phyloP scores from a whole-genome alignment of 2,113 vertebrate species.

The Cynopterus brachyotis region DNA sequence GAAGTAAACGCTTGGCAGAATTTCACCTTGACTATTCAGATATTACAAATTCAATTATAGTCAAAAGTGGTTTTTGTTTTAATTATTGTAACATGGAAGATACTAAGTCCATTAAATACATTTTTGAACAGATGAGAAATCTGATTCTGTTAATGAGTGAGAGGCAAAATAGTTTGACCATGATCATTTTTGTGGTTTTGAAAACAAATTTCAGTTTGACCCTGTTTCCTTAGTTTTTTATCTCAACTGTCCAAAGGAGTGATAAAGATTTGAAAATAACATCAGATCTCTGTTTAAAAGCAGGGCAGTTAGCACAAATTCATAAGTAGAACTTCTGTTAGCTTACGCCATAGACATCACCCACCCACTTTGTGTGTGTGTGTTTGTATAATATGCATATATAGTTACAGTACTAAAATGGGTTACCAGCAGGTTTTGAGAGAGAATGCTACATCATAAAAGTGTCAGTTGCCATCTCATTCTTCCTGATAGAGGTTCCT shows the following conservation, averaged over 20 bases:
- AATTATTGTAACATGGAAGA: constrained; percentile 40
- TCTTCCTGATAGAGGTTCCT: constrained; percentile 80
- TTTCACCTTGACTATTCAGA: constrained; percentile 46
- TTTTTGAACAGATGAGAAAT: constrained; percentile 72
- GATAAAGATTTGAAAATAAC: constrained; percentile 58
- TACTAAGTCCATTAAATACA: constrained; percentile 57
- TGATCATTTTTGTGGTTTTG: constrained; percentile 62
- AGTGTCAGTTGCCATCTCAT: constrained; percentile 77
- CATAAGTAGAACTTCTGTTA: constrained; percentile 64
- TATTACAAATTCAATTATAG: constrained; percentile 50
- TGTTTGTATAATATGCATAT: constrained; percentile 47
- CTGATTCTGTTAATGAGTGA: constrained; percentile 61
- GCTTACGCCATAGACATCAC: constrained; percentile 60
- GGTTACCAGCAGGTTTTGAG: constrained; percentile 76
- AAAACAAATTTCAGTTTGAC: constrained; percentile 57
- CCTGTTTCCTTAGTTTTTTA: constrained; percentile 48
- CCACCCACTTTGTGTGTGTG: constrained; percentile 53
- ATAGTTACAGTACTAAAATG: constrained; percentile 73
- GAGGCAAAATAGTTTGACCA: constrained; percentile 64
- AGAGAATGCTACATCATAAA: constrained; percentile 75
- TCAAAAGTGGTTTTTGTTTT: constrained; percentile 59
- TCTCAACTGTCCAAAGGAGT: constrained; percentile 54
- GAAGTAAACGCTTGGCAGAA: constrained; percentile 59
- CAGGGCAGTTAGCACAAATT: constrained; percentile 62
- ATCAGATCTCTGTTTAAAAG: neutral